Evolutionary conservation across 2,888 invertebrate species (phyloP), one percentile per base, ranked within the genome.

Genomic region (Lochmaea crataegi): DNA sequence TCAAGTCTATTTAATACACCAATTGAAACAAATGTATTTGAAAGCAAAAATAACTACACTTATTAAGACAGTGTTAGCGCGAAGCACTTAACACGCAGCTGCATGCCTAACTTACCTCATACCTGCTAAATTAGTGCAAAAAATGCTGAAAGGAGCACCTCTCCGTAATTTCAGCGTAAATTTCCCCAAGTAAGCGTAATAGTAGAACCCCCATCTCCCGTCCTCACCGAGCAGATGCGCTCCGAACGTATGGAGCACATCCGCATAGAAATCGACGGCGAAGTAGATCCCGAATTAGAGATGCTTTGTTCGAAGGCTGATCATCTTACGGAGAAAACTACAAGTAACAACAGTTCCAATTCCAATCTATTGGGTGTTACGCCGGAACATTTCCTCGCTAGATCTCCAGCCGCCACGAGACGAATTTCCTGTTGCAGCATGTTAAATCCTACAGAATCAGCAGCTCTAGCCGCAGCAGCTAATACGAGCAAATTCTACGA

Each of bases 401-500:
- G 92, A 82, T 94, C 95, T 1, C 94, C 95, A 5, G 94, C 95
- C 70, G 95, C 96, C 11, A 95, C 96, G 9, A 90, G 97, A 76
- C 89, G 97, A 79, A 96, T 97, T 84, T 96, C 96, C 77, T 96
- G 96, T 85, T 96, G 96, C 74, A 96, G 96, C 82, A 92, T 96
- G 78, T 91, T 96, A 82, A 96, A 94, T 84, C 91, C 92, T 4
- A 91, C 90, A 60, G 93, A 92, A 84, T 89, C 90, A 22, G 88
- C 90, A 1, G 89, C 90, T 32, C 82, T 89, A 60, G 91, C 91
- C n/a, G 90, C 92, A 11, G 89, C 90, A 3, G 90, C 90, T 12
- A 90, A 91, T 18, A 89, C 90, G 14, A 87, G 89, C 14, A 90
- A 89, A 78, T 87, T 90, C 58, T 88, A 89, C 76, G 68, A 72